These are phyloP conservation scores for Pithys albifrons DNA, from an alignment of 2,113 vertebrate genomes.

Conservation along the genomic window DNA sequence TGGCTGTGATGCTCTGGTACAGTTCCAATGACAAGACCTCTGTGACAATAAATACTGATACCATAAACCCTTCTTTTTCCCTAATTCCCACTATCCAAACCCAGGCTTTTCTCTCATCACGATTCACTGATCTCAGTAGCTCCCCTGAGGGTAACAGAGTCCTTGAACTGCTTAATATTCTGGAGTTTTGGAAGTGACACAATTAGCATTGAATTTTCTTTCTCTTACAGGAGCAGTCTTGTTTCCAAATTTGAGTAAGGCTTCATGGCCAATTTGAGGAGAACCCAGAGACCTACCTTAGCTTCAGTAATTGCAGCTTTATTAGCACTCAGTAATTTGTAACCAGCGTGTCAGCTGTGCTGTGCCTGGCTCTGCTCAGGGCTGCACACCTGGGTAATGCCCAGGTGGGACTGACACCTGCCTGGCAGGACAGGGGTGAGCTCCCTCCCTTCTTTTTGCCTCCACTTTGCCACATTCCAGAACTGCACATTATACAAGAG, in stretches of 20 bases:
- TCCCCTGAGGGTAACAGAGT: conserved; percentile 24
- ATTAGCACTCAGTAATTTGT: neutral
- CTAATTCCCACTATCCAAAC: neutral
- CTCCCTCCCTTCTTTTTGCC: neutral
- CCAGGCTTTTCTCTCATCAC: neutral
- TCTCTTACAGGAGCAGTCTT: neutral
- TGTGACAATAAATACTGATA: neutral
- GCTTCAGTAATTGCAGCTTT: neutral
- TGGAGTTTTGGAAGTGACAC: conserved; percentile 15
- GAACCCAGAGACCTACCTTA: neutral
- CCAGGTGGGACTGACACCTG: fast-evolving
- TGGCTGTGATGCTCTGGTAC: neutral
- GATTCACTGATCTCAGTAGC: conserved; percentile 19
- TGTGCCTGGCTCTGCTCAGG: neutral
- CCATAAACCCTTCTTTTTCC: neutral
- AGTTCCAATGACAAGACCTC: neutral
- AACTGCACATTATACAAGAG: neutral
- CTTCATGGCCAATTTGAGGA: neutral
- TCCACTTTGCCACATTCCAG: neutral
- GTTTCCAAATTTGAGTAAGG: neutral
- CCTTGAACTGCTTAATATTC: conserved; percentile 57
- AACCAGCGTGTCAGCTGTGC: fast-evolving
- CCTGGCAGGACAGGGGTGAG: neutral
- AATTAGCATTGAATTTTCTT: neutral
- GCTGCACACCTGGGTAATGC: neutral